phyloP scores from a whole-genome alignment of 2,888 invertebrate species.

The Leuctra nigra region DNA sequence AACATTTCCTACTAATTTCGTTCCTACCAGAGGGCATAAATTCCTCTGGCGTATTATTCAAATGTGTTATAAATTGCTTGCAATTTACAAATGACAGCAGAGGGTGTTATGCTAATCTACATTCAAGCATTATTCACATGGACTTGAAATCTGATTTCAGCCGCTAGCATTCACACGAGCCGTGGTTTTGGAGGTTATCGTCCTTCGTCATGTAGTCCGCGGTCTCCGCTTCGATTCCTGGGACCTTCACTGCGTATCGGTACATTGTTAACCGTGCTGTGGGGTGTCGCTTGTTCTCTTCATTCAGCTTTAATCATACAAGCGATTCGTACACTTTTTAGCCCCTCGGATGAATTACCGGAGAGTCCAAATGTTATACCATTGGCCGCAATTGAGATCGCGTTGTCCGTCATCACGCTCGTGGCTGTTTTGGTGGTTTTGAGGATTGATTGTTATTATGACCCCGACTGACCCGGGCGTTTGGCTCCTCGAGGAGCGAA shows the following conservation, averaged over 20 bases:
- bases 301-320: conserved; percentile 49
- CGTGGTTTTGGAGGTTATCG: conserved; percentile 42
- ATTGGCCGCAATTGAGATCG: conserved; percentile 40
- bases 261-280: conserved; percentile 42
- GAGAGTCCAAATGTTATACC: conserved; percentile 15
- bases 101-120: too few relatives aligned
- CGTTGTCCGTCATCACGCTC: conserved; percentile 46
- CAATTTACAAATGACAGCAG: too few relatives aligned
- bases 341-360: not conserved
- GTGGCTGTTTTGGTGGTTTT: conserved; percentile 48
- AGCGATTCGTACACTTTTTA: conserved; percentile 44
- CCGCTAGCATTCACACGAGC: conserved; percentile 55
- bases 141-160: too few relatives aligned
- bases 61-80: too few relatives aligned
- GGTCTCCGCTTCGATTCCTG: conserved; percentile 37
- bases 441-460: conserved; percentile 47
- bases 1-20: too few relatives aligned
- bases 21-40: too few relatives aligned
- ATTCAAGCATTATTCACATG: too few relatives aligned
- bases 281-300: conserved; percentile 50
- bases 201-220: conserved; percentile 37
- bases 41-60: too few relatives aligned
- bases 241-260: conserved; percentile 38
- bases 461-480: conserved; percentile 41
- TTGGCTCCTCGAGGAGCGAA: conserved; percentile 33